These are phyloP conservation scores for Halesus radiatus DNA, from an alignment of 1,140 invertebrate species.

Conservation along the genomic window DNA sequence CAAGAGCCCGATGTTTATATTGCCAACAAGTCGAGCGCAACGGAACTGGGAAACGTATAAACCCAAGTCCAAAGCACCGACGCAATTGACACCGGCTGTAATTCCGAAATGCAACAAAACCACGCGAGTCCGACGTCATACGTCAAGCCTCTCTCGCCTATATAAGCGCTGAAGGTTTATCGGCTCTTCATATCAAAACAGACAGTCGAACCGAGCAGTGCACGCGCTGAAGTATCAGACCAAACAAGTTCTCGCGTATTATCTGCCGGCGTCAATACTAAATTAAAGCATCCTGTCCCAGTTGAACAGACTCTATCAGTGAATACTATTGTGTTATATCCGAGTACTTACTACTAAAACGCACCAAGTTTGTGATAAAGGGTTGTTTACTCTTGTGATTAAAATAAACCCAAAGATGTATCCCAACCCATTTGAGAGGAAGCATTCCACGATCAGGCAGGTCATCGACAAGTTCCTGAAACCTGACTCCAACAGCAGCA, in stretches of 20 bases:
- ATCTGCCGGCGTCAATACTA: neutral
- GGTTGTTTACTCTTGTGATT: neutral
- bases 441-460: constrained; percentile 79
- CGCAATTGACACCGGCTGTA: neutral
- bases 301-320: neutral
- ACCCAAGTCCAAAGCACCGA: neutral
- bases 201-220: neutral
- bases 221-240: constrained; percentile 4
- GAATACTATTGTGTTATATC: neutral
- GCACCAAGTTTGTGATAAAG: neutral
- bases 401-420: constrained; percentile 72
- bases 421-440: constrained; percentile 81
- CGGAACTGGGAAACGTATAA: constrained; percentile 31
- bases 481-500: constrained; percentile 61
- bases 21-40: constrained; percentile 1
- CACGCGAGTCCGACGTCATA: neutral
- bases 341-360: neutral
- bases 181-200: neutral
- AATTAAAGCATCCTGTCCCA: neutral
- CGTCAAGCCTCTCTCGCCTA: constrained; percentile 6
- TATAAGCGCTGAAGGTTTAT: neutral
- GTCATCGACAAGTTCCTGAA: constrained; percentile 75
- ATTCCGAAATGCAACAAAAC: constrained; percentile 31
- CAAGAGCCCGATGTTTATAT: neutral
- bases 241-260: constrained; percentile 16